Conservation (phyloP, 2,888 invertebrate genomes). For the Bombylius major region DNA sequence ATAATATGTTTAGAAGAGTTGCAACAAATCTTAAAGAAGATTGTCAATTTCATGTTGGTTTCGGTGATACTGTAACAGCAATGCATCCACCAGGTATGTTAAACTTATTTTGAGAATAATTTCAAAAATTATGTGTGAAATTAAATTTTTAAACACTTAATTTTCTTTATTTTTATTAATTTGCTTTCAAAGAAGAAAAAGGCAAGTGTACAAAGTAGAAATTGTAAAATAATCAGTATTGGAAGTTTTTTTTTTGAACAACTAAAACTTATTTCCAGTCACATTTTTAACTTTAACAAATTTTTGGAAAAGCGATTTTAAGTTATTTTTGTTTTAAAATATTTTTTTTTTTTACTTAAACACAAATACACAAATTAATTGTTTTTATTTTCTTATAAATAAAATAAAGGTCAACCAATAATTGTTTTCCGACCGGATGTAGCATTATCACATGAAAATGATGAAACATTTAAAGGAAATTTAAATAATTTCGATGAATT, state of each 20-base stretch:
- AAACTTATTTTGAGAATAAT: not conserved
- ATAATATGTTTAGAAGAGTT: conserved; percentile 63
- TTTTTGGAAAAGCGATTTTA: too few relatives aligned
- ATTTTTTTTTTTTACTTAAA: not conserved
- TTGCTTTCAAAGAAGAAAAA: not conserved
- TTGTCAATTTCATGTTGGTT: conserved; percentile 85
- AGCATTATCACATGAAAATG: conserved; percentile 64
- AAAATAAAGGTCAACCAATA: conserved; percentile 52
- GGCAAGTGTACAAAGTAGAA: not conserved
- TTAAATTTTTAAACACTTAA: not conserved
- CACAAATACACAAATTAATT: too few relatives aligned
- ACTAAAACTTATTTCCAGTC: too few relatives aligned
- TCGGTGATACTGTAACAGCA: conserved; percentile 66
- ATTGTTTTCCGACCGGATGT: conserved; percentile 73
- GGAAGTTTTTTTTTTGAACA: too few relatives aligned
- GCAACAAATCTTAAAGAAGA: conserved; percentile 88
- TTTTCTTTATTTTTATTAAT: not conserved
- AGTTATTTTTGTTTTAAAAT: not conserved
- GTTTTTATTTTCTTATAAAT: not conserved
- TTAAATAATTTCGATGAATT: conserved; percentile 67
- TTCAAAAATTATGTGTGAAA: not conserved
- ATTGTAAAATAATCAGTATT: not conserved
- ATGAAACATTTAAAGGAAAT: conserved; percentile 71
- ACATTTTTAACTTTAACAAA: too few relatives aligned
- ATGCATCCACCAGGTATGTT: conserved; percentile 71